Conservation (phyloP, 2,113 vertebrate species). For the Nyctibius bracteatus region DNA sequence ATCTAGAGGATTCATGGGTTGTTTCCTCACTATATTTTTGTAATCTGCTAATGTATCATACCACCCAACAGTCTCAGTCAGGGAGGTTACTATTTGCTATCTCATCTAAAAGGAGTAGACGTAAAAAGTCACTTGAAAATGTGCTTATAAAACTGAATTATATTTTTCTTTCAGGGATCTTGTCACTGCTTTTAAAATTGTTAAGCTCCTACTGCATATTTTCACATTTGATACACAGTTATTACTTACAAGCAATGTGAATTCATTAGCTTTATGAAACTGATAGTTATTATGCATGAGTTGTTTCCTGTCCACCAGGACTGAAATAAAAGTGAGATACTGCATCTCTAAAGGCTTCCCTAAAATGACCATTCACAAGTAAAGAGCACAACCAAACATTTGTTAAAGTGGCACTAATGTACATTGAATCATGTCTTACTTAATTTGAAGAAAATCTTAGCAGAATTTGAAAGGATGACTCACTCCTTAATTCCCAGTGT, state of each 20-base stretch:
- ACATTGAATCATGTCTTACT: background rate
- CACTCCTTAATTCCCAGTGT: background rate
- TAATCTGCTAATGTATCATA: slow-evolving; percentile 36
- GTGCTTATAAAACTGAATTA: slow-evolving; percentile 55
- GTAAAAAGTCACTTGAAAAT: slow-evolving; percentile 41
- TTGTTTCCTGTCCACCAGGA: background rate
- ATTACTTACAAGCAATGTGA: slow-evolving; percentile 51
- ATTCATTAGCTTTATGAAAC: slow-evolving; percentile 55
- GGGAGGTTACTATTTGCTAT: background rate
- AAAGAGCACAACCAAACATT: slow-evolving; percentile 48
- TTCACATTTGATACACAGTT: slow-evolving; percentile 38
- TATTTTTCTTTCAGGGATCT: slow-evolving; percentile 28
- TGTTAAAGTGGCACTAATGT: slow-evolving; percentile 31
- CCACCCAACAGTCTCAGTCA: background rate
- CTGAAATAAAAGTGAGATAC: slow-evolving; percentile 31
- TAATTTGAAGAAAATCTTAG: slow-evolving; percentile 2
- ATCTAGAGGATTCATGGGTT: slow-evolving; percentile 36
- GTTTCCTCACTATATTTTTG: slow-evolving; percentile 26
- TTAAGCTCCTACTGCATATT: slow-evolving; percentile 46
- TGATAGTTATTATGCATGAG: slow-evolving; percentile 19
- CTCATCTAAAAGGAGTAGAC: background rate
- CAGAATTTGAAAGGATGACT: background rate
- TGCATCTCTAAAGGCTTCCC: slow-evolving; percentile 9
- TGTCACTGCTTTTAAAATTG: slow-evolving; percentile 45
- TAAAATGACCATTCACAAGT: slow-evolving; percentile 42